Percentiles rank a stretch among this genome's conserved stretches.
Conservation (phyloP, 2,888 invertebrate species). For the Orthosia cruda region DNA sequence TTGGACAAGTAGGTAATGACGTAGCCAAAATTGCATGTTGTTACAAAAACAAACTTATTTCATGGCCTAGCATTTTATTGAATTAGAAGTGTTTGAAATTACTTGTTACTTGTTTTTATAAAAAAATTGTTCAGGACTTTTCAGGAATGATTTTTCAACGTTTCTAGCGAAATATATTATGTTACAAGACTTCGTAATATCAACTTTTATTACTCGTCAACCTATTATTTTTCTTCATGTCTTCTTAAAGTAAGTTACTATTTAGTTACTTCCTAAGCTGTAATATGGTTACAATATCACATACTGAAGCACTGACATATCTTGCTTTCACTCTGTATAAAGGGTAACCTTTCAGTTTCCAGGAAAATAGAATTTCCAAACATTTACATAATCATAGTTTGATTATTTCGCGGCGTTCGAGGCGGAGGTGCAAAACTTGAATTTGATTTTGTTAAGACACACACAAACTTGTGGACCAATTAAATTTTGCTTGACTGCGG, state of each 20-base stretch:
- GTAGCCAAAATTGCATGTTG: too few relatives aligned
- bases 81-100: not conserved
- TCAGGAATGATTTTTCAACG: not conserved
- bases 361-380: conserved; percentile 40
- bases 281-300: conserved; percentile 23
- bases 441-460: conserved; percentile 53
- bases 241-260: not conserved
- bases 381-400: conserved; percentile 62
- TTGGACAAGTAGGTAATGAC: too few relatives aligned
- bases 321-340: not conserved
- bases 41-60: too few relatives aligned
- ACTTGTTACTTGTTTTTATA: too few relatives aligned
- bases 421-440: conserved; percentile 43
- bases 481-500: conserved; percentile 29
- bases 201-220: not conserved
- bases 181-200: not conserved
- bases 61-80: not conserved
- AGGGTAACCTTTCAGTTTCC: conserved; percentile 31
- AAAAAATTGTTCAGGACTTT: not conserved
- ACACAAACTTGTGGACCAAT: conserved; percentile 31
- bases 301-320: not conserved
- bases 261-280: not conserved
- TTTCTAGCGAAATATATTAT: not conserved
- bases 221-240: not conserved
- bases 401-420: conserved; percentile 31